phyloP scores from a whole-genome alignment of 2,888 invertebrate genomes.

The Dascillus cervinus region DNA sequence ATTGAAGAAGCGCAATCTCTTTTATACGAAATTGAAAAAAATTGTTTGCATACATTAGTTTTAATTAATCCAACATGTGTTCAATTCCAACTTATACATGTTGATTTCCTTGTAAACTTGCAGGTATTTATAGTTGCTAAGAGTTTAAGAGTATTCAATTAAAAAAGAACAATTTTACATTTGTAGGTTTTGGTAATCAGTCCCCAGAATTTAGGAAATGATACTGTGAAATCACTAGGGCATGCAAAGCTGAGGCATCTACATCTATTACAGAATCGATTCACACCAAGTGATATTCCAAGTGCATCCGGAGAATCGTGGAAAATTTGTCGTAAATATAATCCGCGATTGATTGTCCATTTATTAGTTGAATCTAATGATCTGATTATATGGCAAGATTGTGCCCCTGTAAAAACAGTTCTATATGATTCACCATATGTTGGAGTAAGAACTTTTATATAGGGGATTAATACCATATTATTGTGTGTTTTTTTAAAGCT shows the following conservation, averaged over 20 bases:
- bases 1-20: constrained; percentile 61
- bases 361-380: constrained; percentile 57
- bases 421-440: constrained; percentile 56
- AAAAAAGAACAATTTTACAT: neutral
- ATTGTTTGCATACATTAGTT: constrained; percentile 55
- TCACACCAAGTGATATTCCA: constrained; percentile 52
- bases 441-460: constrained; percentile 38
- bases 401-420: constrained; percentile 60
- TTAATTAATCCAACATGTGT: constrained; percentile 68
- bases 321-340: constrained; percentile 46
- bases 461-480: no score
- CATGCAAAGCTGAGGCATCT: constrained; percentile 57
- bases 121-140: constrained; percentile 43
- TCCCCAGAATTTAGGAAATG: constrained; percentile 69
- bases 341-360: constrained; percentile 58
- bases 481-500: constrained; percentile 36
- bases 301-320: constrained; percentile 45
- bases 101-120: constrained; percentile 68
- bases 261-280: constrained; percentile 66
- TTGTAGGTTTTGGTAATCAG: constrained; percentile 54
- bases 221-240: constrained; percentile 60
- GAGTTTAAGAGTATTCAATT: no score
- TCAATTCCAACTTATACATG: constrained; percentile 62
- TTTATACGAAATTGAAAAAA: constrained; percentile 62
- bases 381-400: constrained; percentile 58